phyloP scores from a whole-genome alignment of 1,140 invertebrate species.

The Pinna nobilis region DNA sequence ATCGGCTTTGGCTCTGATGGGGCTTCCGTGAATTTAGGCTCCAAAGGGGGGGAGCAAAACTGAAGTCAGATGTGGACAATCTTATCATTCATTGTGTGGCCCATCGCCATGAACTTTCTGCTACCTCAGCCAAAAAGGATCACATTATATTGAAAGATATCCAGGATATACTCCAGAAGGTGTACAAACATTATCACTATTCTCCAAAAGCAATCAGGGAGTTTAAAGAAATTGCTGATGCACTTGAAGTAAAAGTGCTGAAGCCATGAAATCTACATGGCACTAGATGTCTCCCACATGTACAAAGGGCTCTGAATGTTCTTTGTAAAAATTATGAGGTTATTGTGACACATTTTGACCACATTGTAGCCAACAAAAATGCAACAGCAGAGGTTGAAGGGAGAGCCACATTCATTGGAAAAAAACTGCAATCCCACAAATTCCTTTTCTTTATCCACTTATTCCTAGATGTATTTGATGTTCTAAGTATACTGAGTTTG shows the following conservation, averaged over 20 bases:
- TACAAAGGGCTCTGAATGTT: constrained; percentile 6
- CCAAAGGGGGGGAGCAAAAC: constrained; percentile 8
- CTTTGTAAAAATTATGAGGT: constrained; percentile 5
- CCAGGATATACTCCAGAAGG: neutral
- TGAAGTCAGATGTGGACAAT: constrained; percentile 13
- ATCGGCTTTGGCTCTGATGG: constrained; percentile 29
- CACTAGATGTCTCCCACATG: constrained; percentile 15
- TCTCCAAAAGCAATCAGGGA: constrained; percentile 23
- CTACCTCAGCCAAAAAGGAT: constrained; percentile 19
- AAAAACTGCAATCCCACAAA: too few species aligned
- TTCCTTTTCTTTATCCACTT: too few species aligned
- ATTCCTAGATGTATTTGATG: too few species aligned
- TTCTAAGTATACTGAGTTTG: too few species aligned
- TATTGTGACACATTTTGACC: constrained; percentile 19
- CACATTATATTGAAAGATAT: constrained; percentile 5
- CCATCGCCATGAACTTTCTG: constrained; percentile 19
- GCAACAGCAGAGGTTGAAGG: neutral
- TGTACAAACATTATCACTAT: constrained; percentile 25
- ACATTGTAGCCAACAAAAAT: neutral
- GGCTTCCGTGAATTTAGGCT: constrained; percentile 23
- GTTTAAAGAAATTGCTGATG: constrained; percentile 5
- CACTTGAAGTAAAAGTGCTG: constrained; percentile 16
- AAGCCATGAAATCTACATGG: constrained; percentile 22
- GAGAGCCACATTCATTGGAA: too few species aligned
- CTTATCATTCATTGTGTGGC: constrained; percentile 28